phyloP scores from a whole-genome alignment of 2,888 invertebrate genomes.

The Melipona beecheii region DNA sequence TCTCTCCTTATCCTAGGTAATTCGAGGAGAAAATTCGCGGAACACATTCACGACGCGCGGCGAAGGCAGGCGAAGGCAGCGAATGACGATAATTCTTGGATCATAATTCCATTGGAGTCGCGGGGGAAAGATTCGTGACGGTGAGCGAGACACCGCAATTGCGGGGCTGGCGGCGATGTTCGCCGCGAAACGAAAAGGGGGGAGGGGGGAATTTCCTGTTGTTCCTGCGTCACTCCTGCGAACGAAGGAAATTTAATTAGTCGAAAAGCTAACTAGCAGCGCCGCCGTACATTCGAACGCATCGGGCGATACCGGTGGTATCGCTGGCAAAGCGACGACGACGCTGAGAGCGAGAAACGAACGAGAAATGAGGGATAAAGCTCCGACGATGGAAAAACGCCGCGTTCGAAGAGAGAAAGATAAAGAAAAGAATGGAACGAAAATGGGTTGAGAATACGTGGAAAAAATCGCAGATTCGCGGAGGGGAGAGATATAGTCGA shows the following conservation, averaged over 20 bases:
- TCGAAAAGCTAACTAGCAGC: conserved; percentile 49
- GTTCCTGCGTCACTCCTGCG: conserved; percentile 52
- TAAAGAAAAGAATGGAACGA: neutral
- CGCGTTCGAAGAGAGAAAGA: neutral
- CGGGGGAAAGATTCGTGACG: conserved; percentile 20
- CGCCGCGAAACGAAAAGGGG: neutral
- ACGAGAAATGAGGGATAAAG: conserved; percentile 3
- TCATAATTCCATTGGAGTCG: conserved; percentile 44
- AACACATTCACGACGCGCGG: conserved; percentile 12
- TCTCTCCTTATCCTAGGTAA: neutral
- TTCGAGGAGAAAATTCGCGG: conserved; percentile 4
- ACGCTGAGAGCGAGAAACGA: neutral
- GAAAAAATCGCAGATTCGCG: neutral
- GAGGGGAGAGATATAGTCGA: no score
- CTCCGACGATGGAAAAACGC: neutral
- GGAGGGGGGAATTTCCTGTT: conserved; percentile 16
- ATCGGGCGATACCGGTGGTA: conserved; percentile 5
- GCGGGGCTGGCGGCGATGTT: conserved; percentile 12
- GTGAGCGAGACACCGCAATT: conserved; percentile 28
- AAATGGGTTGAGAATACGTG: neutral
- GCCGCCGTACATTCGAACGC: conserved; percentile 20
- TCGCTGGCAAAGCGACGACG: neutral
- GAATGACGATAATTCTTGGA: conserved; percentile 43
- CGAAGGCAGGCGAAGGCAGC: neutral
- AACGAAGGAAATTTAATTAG: conserved; percentile 61